Conservation (phyloP, 2,888 invertebrate genomes). For the Sisyra nigra region DNA sequence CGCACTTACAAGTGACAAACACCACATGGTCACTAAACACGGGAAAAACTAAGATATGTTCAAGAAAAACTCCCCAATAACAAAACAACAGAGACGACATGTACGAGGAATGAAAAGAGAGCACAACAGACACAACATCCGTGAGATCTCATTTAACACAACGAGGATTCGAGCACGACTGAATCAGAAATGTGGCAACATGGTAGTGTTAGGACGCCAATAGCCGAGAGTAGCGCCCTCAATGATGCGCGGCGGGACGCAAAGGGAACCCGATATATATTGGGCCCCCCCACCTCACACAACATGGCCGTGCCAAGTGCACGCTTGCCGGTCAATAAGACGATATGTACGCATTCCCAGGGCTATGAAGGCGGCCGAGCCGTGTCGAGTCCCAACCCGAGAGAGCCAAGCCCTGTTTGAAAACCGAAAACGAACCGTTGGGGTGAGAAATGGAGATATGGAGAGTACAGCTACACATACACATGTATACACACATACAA, state of each 20-base stretch:
- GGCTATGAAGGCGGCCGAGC: conserved; percentile 17
- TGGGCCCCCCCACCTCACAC: not conserved
- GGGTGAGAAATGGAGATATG: conserved; percentile 7
- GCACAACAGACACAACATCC: conserved; percentile 9
- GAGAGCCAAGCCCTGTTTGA: conserved; percentile 27
- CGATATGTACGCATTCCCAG: conserved; percentile 21
- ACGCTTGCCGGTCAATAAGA: conserved; percentile 27
- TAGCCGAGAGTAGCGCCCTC: conserved; percentile 19
- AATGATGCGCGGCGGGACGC: conserved; percentile 26
- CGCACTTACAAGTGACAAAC: not conserved
- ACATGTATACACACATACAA: not conserved
- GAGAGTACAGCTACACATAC: no score
- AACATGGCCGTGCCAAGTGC: conserved; percentile 23
- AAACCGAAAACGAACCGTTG: not conserved
- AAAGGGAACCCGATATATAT: conserved; percentile 11
- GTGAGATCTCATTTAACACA: conserved; percentile 9
- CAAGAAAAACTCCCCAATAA: conserved; percentile 8
- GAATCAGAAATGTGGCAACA: conserved; percentile 29
- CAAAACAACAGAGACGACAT: conserved; percentile 9
- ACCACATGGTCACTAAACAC: conserved; percentile 6
- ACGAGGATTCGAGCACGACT: conserved; percentile 19
- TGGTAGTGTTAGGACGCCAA: conserved; percentile 26
- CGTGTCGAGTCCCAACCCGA: conserved; percentile 12
- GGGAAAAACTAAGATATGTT: conserved; percentile 2
- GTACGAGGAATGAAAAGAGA: conserved; percentile 9